phyloP scores from a whole-genome alignment of 2,888 invertebrate genomes.

The Neuroscelio doddi region DNA sequence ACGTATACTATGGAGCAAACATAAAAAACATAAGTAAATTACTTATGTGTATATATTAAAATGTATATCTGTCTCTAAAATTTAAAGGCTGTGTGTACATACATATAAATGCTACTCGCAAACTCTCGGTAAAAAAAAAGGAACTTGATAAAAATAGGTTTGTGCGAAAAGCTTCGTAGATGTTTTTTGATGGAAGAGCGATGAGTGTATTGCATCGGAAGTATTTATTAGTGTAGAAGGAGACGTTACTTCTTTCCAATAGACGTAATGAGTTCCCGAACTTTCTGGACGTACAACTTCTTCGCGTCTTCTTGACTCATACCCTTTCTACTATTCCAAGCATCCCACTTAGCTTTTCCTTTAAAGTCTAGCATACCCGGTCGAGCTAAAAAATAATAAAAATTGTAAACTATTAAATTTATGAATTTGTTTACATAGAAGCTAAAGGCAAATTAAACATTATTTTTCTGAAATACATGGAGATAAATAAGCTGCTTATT shows the following conservation, averaged over 20 bases:
- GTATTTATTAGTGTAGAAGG: constrained; percentile 22
- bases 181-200: constrained; percentile 22
- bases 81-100: constrained; percentile 32
- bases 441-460: too few relatives aligned
- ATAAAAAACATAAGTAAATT: constrained; percentile 28
- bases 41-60: constrained; percentile 15
- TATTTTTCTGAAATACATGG: too few relatives aligned
- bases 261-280: constrained; percentile 76
- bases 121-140: not conserved
- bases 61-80: constrained; percentile 22
- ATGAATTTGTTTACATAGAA: not conserved
- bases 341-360: constrained; percentile 82
- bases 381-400: constrained; percentile 52
- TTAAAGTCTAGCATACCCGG: constrained; percentile 79
- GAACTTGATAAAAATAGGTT: constrained; percentile 1
- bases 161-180: constrained; percentile 28
- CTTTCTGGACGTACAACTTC: constrained; percentile 87
- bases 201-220: constrained; percentile 30
- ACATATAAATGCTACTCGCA: constrained; percentile 9
- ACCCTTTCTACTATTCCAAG: constrained; percentile 77
- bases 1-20: too few relatives aligned
- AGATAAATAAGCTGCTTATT: too few relatives aligned
- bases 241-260: constrained; percentile 65
- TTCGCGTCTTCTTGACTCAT: constrained; percentile 84
- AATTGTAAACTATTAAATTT: constrained; percentile 7